A percentile compares a stretch with the other conserved stretches of the same genome.
Conservation (phyloP, 2,797 vertebrate genomes). For the Pipistrellus pygmaeus region DNA sequence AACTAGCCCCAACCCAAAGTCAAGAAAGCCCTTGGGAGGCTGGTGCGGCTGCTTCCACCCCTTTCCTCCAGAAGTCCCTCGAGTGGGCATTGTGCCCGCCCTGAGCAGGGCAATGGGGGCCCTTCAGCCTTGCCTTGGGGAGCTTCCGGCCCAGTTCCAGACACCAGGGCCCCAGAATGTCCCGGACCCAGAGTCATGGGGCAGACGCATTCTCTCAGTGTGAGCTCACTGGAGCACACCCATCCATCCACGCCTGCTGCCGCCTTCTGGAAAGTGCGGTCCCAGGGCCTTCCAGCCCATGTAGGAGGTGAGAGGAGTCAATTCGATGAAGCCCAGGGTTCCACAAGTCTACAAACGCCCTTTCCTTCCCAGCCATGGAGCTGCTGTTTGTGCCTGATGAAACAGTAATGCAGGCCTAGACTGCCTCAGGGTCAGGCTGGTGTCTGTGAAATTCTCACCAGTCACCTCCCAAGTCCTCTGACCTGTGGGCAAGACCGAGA, state of each 20-base stretch:
- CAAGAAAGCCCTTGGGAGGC: background rate
- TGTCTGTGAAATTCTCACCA: conserved; percentile 8
- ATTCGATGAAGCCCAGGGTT: background rate
- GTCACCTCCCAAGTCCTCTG: background rate
- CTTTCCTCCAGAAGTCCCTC: background rate
- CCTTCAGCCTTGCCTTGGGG: background rate
- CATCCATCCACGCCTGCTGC: background rate
- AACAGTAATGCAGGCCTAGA: background rate
- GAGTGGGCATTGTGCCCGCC: background rate
- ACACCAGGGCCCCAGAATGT: background rate
- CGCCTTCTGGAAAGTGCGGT: background rate
- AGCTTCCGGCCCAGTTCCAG: background rate
- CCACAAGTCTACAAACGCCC: background rate
- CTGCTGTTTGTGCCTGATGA: background rate
- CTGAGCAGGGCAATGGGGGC: background rate
- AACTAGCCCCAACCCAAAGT: background rate
- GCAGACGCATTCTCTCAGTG: background rate
- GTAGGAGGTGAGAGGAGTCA: background rate
- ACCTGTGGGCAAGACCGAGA: background rate
- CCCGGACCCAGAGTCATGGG: background rate
- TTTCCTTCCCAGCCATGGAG: background rate
- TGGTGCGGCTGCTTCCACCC: background rate
- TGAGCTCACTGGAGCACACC: background rate
- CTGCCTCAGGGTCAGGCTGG: conserved; percentile 19
- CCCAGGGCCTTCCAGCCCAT: background rate